Evolutionary conservation across 2,888 invertebrate species (phyloP), one percentile per base, ranked within the genome.

Genomic region (Erpobdella octoculata): DNA sequence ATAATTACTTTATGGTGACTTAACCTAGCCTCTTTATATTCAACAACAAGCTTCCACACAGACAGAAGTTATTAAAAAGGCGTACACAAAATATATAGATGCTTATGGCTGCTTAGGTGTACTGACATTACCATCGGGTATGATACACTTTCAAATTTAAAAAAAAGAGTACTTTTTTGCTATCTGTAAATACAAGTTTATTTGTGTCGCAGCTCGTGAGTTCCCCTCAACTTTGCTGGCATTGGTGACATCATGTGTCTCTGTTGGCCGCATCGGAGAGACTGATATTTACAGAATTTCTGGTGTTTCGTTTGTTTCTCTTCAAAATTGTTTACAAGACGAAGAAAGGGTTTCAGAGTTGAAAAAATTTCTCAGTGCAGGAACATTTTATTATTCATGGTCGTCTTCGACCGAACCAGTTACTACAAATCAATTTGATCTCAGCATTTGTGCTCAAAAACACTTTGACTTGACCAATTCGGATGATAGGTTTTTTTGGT

Each of bases 401-500:
- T 88, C 88, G 58, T 76, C 81, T 2, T 82, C 75, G 85, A 31
- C 31, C 5, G 33, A 18, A 8, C 6, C n/a, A 21, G 18, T 25
- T n/a, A 86, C 65, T 78, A 84, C 75, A 2, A 71, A 76, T 5
- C 86, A 89, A 65, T 89, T 94, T 81, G 97, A 98, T 86, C 88
- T 98, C 73, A 97, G 95, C 18, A 85, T 96, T 71, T 95, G 94
- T 83, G 91, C 93, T 69, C 97, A 97, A 85, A 88, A 93, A 77
- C 88, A 91, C 79, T 88, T 89, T 76, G 90, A 89, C 81, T 90
- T 90, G 12, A 87, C 87, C 77, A 79, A 78, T n/a, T 90, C 93
- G 62, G 97, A 98, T 84, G 93, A 94, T 80, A 87, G 96, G 81
- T 98, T 98, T 84, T 97, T 98, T 83, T 98, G 97, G 96, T 89